Evolutionary conservation across 2,888 invertebrate genomes (phyloP), one percentile per base, ranked within the genome.

Genomic region (Epinotia demarniana): DNA sequence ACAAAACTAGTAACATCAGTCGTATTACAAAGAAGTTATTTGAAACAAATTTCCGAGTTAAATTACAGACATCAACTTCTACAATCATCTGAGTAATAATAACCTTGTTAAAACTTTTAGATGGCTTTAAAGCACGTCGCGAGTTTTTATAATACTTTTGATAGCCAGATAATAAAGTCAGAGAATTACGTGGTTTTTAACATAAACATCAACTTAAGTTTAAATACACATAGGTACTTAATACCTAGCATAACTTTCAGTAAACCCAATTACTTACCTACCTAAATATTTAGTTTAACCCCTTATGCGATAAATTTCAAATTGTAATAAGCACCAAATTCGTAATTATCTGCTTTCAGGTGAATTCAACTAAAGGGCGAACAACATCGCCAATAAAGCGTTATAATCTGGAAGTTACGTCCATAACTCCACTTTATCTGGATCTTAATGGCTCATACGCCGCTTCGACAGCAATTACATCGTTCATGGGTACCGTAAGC

Each of bases 401-500:
- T 60, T 58, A 64, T 75, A 75, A 75, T 75, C 75, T 71, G 71
- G 55, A 75, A 75, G 70, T 75, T 75, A 57, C 67, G 61, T 72
- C 72, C 75, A 75, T 75, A 72, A 75, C 71, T 75, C 75, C 66
- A 33, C 55, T 70, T 75, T 72, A 75, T 75, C 75, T 60, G 53
- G 27, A 75, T 75, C 75, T 75, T 72, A 75, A 75, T 72, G 71
- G 72, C 66, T 58, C 75, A 75, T 72, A 75, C 68, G 62, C 73
- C 63, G 73, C 76, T 73, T 68, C 76, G 76, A 73, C 76, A 73
- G 71, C 76, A 73, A 73, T 73, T 76, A 76, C 46, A 46, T 49
- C 76, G 70, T 75, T 75, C 70, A 71, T 75, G 70, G 67, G 71
- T 61, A 43, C 71, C 75, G 75, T 55, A 75, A 75, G 71, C 67